These are phyloP conservation scores for Cyclura pinguis DNA, from an alignment of 2,797 vertebrate genomes.

Conservation along the genomic window DNA sequence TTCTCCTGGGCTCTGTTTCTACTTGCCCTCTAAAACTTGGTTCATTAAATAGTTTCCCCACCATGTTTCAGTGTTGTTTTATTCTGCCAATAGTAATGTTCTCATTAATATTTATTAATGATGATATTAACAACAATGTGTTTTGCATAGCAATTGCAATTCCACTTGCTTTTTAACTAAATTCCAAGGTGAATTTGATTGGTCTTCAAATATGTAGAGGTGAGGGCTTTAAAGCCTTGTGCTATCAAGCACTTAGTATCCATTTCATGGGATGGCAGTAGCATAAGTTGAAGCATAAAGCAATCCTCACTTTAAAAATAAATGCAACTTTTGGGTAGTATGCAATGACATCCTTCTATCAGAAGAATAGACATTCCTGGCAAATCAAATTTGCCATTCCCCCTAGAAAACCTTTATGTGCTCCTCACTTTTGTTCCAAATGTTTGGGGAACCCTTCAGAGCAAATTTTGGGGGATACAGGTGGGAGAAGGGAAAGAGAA, in stretches of 20 bases:
- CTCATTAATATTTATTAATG: neutral
- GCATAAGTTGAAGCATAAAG: constrained; percentile 49
- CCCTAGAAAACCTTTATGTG: neutral
- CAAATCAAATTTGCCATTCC: neutral
- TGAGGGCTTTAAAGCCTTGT: constrained; percentile 32
- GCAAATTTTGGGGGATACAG: neutral
- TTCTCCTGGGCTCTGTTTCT: neutral
- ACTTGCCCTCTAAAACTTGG: neutral
- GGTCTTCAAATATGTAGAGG: neutral
- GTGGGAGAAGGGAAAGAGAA: neutral
- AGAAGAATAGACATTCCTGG: neutral
- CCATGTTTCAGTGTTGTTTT: neutral
- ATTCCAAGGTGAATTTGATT: constrained; percentile 6
- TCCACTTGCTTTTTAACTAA: neutral
- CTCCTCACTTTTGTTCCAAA: neutral
- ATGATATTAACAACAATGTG: neutral
- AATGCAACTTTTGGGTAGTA: neutral
- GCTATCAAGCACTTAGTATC: constrained; percentile 60
- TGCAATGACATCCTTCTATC: neutral
- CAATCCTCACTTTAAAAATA: constrained; percentile 48
- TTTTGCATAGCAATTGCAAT: neutral
- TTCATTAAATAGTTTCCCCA: too few species aligned
- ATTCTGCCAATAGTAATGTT: neutral
- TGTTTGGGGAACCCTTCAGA: neutral
- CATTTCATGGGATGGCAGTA: constrained; percentile 55